These are phyloP conservation scores for Prinia subflava DNA, from an alignment of 2,113 vertebrate genomes.

Conservation along the genomic window DNA sequence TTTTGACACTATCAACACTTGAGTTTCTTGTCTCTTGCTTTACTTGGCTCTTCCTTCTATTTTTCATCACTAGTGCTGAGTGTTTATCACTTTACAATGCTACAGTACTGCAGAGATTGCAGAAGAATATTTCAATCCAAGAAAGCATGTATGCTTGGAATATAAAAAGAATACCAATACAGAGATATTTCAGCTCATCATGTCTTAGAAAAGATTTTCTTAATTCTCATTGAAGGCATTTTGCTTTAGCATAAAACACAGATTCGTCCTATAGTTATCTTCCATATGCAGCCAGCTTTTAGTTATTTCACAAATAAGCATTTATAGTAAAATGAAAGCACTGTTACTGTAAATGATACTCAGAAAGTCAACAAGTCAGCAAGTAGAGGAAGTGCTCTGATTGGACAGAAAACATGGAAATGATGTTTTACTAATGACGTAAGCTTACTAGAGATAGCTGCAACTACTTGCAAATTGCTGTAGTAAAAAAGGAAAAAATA, in stretches of 20 bases:
- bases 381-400: background rate
- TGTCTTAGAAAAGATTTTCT: background rate
- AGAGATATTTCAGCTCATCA: background rate
- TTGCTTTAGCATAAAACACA: background rate
- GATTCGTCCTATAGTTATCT: background rate
- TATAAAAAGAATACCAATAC: background rate
- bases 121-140: background rate
- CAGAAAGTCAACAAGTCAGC: background rate
- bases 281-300: background rate
- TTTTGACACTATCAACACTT: background rate
- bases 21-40: background rate
- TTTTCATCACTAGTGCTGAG: background rate
- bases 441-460: conserved; percentile 24
- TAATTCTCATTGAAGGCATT: background rate
- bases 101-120: background rate
- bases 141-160: background rate
- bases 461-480: conserved; percentile 1
- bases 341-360: background rate
- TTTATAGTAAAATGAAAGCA: background rate
- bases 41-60: conserved; percentile 12
- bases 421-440: background rate
- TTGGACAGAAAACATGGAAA: conserved; percentile 37
- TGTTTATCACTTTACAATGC: background rate
- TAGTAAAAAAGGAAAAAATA: background rate
- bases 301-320: conserved; percentile 6